These are phyloP conservation scores for Bryconaethiops microstoma DNA, from an alignment of 2,797 vertebrate species.

Conservation along the genomic window DNA sequence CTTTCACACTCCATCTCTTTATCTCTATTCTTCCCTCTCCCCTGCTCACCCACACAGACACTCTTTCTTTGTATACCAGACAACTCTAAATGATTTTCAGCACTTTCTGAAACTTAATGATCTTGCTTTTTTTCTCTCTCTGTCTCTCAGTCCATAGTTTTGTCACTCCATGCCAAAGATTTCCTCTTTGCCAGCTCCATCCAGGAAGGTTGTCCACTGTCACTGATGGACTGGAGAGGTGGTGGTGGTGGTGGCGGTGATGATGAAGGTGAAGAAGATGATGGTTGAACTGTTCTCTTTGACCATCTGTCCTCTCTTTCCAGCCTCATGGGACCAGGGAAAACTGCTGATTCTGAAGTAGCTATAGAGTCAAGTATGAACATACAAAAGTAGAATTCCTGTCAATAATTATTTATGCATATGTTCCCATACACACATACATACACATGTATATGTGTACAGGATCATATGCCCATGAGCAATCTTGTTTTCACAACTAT, in stretches of 20 bases:
- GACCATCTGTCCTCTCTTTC: conserved; percentile 80
- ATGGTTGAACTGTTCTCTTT: conserved; percentile 68
- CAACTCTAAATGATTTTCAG: background rate
- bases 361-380: background rate
- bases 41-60: conserved; percentile 1
- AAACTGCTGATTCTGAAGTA: conserved; percentile 68
- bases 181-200: conserved; percentile 98
- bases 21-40: background rate
- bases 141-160: conserved; percentile 79
- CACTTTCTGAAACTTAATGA: background rate
- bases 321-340: conserved; percentile 57
- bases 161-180: conserved; percentile 97
- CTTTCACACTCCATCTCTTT: background rate
- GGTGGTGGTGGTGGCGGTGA: conserved; percentile 63
- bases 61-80: background rate
- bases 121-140: background rate
- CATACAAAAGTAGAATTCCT: background rate
- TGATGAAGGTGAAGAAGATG: conserved; percentile 59
- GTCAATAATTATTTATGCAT: background rate
- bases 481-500: background rate
- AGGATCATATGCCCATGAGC: too few species aligned
- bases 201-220: conserved; percentile 86
- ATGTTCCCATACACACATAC: background rate
- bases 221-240: conserved; percentile 67
- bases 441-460: background rate